Base-by-base conservation (phyloP, 2,113 vertebrate genomes). In the Ariopsis seemanni region DNA sequence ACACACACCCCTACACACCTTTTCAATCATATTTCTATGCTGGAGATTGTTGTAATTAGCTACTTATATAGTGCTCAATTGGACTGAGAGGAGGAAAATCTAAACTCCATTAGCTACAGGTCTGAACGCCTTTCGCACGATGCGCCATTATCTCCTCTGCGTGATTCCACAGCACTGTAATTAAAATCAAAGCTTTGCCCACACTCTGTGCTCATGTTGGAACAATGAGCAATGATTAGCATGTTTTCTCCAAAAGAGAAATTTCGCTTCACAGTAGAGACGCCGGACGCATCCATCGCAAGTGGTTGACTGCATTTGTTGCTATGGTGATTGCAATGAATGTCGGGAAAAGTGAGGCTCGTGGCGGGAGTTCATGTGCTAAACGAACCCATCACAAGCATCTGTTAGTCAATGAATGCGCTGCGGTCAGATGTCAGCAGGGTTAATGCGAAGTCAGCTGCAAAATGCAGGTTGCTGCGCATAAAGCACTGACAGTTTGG, bases 151-250 rank as follows among this genome's bases (percentile, higher is more conserved):
- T 88, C 79, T 88, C 72, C 55, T 83, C 34, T 79, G 72, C 30
- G 53, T 67, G 84, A 57, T 74, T 79, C 69, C 87, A 88, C 58
- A 65, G 85, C 65, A 86, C 67, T 86, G 85, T 78, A 69, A 88
- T 90, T 90, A 88, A 88, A 90, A 88, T 85, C 53, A 69, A 69
- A 34, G 79, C 89, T 80, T 88, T 90, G 89, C 89, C 89, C 85
- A 88, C 89, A 88, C 80, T 78, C 74, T 10, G 48, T 55, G 58
- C 84, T 65, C 85, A 63, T 63, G 58, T 57, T 84, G 34, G 74
- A 88, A 90, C 89, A 90, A 90, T 77, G 20, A 22, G 65, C 9
- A 50, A 63, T 90, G 88, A 90, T 90, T 88, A 88, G 81, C 80
- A 27, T 90, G 87, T 88, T 90, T 83, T 88, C 85, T 75, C 78